Percentiles rank a stretch among this genome's conserved stretches.
Evolutionary conservation across 2,113 vertebrate species (phyloP).

Genomic region (Tachuris rubrigastra): DNA sequence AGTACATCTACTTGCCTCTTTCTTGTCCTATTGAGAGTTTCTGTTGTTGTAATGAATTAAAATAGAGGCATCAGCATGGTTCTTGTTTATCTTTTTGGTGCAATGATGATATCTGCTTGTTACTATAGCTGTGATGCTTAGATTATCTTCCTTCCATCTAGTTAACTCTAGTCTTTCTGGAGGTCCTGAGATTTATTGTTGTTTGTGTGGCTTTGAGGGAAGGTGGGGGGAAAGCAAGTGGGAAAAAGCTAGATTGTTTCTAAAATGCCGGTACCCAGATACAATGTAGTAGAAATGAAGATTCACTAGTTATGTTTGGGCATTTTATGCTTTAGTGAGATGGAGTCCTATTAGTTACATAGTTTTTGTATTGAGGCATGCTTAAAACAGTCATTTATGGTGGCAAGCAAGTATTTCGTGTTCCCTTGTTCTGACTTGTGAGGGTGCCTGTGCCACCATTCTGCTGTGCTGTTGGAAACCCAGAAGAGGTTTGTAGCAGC

Average conservation of each 20-base stretch:
- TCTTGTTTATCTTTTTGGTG: not conserved
- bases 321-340: not conserved
- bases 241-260: not conserved
- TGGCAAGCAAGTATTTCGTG: not conserved
- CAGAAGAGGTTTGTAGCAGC: not conserved
- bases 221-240: not conserved
- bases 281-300: not conserved
- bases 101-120: not conserved
- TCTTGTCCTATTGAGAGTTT: not conserved
- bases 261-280: not conserved
- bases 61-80: not conserved
- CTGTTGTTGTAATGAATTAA: not conserved
- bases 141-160: not conserved
- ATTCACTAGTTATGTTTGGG: not conserved
- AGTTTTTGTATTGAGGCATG: rapidly evolving
- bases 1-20: not conserved
- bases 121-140: not conserved
- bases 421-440: not conserved
- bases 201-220: not conserved
- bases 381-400: not conserved
- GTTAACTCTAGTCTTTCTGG: not conserved
- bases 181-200: not conserved
- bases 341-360: not conserved
- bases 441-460: not conserved
- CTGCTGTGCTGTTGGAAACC: not conserved